A percentile compares a stretch with the other conserved stretches of the same genome.
phyloP scores from a whole-genome alignment of 2,888 invertebrate genomes.

The Onthophagus sagittarius region DNA sequence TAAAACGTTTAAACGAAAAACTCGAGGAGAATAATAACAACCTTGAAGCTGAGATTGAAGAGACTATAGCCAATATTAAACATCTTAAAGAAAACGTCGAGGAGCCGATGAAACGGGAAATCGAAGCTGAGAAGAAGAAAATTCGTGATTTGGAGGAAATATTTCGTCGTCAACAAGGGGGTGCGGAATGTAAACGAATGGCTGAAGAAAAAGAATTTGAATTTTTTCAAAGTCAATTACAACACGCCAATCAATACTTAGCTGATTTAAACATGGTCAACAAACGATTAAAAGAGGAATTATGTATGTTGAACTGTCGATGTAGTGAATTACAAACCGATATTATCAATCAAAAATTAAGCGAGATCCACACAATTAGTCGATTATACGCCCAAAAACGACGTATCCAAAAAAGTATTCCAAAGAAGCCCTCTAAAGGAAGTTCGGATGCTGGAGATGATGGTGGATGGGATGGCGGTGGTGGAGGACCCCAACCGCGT shows the following conservation, averaged over 20 bases:
- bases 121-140: slow-evolving; percentile 34
- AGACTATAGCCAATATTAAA: slow-evolving; percentile 41
- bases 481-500: too few species aligned
- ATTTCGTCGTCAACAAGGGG: slow-evolving; percentile 32
- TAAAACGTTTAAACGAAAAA: slow-evolving; percentile 24
- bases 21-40: slow-evolving; percentile 23
- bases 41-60: slow-evolving; percentile 41
- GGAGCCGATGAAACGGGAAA: slow-evolving; percentile 36
- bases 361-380: slow-evolving; percentile 42
- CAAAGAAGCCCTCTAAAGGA: too few species aligned
- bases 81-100: slow-evolving; percentile 43
- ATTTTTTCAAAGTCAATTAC: slow-evolving; percentile 39
- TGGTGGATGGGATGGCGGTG: too few species aligned
- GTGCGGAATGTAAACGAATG: slow-evolving; percentile 27
- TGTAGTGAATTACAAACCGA: slow-evolving; percentile 42
- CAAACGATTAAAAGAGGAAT: slow-evolving; percentile 36
- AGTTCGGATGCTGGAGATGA: too few species aligned
- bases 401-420: too few species aligned
- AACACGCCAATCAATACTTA: slow-evolving; percentile 37
- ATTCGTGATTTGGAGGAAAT: slow-evolving; percentile 38
- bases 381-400: too few species aligned
- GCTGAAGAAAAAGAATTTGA: slow-evolving; percentile 36
- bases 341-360: slow-evolving; percentile 43
- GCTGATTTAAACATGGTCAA: slow-evolving; percentile 38
- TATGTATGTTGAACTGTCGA: slow-evolving; percentile 35